Conservation (phyloP, 2,888 invertebrate species). For the Rhagium mordax region DNA sequence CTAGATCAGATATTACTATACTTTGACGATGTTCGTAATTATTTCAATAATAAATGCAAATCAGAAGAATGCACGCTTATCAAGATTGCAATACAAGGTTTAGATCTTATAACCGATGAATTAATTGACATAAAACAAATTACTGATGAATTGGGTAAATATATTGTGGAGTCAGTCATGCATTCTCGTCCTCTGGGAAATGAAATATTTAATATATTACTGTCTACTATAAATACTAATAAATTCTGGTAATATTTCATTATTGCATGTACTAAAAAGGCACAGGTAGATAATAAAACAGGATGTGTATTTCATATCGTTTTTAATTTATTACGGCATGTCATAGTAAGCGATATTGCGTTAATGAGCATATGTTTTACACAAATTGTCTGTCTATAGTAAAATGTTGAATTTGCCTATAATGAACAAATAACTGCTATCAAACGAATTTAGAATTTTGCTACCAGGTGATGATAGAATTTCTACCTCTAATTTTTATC, state of each 20-base stretch:
- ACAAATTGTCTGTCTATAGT: background rate
- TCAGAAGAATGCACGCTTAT: slow-evolving; percentile 32
- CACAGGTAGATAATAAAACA: slow-evolving; percentile 3
- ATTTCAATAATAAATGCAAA: slow-evolving; percentile 9
- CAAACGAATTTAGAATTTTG: too few species aligned
- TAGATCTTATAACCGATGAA: background rate
- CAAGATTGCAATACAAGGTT: slow-evolving; percentile 5
- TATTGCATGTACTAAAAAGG: background rate
- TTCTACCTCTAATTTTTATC: too few species aligned
- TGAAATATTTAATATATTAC: background rate
- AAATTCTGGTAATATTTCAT: background rate
- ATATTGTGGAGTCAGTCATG: background rate
- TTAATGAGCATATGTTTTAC: background rate
- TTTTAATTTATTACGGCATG: background rate
- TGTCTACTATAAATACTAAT: background rate
- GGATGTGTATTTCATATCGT: background rate
- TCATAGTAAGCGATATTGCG: background rate
- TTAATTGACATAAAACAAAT: background rate
- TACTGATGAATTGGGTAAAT: background rate
- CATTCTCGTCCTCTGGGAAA: background rate
- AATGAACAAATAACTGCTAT: too few species aligned
- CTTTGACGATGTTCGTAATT: slow-evolving; percentile 2
- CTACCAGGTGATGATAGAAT: too few species aligned
- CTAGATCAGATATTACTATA: slow-evolving; percentile 3
- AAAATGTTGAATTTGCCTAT: too few species aligned